phyloP scores from a whole-genome alignment of 2,797 vertebrate species.

The Siniperca undulata region DNA sequence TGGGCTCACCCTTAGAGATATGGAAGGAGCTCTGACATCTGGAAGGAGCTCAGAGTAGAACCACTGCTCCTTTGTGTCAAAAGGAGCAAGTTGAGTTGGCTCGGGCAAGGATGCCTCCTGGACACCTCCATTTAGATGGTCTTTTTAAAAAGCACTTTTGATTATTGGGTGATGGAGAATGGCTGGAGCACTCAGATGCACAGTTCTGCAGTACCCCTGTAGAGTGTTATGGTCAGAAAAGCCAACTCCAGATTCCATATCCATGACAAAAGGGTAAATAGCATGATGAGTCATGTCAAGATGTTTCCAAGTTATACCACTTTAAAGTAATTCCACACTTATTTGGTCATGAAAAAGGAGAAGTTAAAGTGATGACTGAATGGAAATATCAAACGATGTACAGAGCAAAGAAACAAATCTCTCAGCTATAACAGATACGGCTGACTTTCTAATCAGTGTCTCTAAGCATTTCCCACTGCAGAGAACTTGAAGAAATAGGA shows the following conservation, averaged over 20 bases:
- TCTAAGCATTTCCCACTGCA: neutral
- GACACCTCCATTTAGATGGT: neutral
- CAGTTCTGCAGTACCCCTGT: neutral
- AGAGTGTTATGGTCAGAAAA: neutral
- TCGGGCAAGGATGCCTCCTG: neutral
- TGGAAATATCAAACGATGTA: conserved; percentile 3
- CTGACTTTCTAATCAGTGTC: neutral
- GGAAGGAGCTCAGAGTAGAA: neutral
- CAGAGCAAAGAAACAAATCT: neutral
- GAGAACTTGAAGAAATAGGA: neutral
- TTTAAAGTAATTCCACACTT: conserved; percentile 3
- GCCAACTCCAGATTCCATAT: neutral
- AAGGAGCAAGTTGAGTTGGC: neutral
- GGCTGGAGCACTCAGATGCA: neutral
- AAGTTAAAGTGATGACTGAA: conserved; percentile 5
- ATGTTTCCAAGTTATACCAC: neutral
- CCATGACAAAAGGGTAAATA: neutral
- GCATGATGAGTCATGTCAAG: conserved; percentile 7
- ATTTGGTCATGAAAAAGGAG: conserved; percentile 8
- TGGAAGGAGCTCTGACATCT: neutral
- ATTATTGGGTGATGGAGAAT: neutral
- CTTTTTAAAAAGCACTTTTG: neutral
- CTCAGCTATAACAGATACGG: neutral
- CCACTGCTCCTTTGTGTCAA: neutral
- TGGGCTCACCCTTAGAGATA: neutral